Evolutionary conservation across 2,113 vertebrate genomes (phyloP), one percentile per base, ranked within the genome.

Genomic region (Lepisosteus osseus): DNA sequence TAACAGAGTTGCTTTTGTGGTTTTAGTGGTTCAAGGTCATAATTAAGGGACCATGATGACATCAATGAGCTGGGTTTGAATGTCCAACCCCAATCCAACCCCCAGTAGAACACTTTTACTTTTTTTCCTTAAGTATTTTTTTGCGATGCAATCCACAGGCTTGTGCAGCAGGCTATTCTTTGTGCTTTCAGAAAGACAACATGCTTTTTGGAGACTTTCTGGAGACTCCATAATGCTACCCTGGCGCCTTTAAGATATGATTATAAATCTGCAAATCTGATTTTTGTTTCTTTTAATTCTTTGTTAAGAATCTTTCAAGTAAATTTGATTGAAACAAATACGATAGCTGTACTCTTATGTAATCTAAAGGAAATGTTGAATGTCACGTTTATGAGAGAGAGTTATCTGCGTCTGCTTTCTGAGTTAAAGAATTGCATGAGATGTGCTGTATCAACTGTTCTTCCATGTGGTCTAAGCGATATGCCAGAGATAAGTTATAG

Each of bases 181-280:
- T 69, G 54, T 78, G 71, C 72, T 63, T 0, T 17, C 5, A 54
- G 47, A 74, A 69, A 75, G 70, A 84, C 81, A 79, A 81, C 77
- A 61, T 76, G 45, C 63, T 70, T 61, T 68, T 62, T n/a, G n/a
- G 84, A 85, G 84, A 86, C 88, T 72, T 68, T 79, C 65, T 69
- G 85, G 79, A 88, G 87, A 86, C 86, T 83, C 74, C 74, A 73
- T 85, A 88, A 90, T 88, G 88, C 84, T 80, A 79, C 69, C 80
- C 76, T 90, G 91, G 90, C 89, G 89, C 90, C 90, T 91, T 82
- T 81, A 79, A 88, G 86, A 89, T 89, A 86, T 82, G 85, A 82
- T 83, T 85, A 85, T 90, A 88, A 89, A 88, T 89, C 76, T 78
- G 86, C 83, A 82, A 87, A 92, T 92, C 91, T 86, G 86, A 92